Evolutionary conservation across 2,113 vertebrate species (phyloP).

Genomic region (Macrotis lagotis): DNA sequence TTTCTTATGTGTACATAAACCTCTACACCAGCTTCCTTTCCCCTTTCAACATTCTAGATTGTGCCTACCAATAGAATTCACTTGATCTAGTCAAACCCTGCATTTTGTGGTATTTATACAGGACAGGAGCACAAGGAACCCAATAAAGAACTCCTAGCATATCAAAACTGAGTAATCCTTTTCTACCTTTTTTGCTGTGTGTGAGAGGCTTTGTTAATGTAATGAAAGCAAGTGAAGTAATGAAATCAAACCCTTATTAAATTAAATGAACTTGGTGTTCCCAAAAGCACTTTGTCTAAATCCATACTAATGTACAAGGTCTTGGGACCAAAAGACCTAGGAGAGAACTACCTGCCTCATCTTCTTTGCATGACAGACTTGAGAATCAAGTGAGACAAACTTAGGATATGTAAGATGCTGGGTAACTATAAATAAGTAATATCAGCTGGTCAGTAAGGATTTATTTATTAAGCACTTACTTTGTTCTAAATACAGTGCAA

Average conservation of each 20-base stretch:
- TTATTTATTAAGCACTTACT: too few relatives aligned
- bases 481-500: too few relatives aligned
- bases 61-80: background rate
- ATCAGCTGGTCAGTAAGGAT: too few relatives aligned
- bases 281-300: background rate
- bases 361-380: too few relatives aligned
- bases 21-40: background rate
- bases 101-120: background rate
- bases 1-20: background rate
- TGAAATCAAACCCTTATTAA: background rate
- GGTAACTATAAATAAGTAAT: too few relatives aligned
- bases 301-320: background rate
- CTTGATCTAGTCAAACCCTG: background rate
- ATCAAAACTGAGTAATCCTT: background rate
- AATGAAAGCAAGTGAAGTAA: too few relatives aligned
- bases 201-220: background rate
- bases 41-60: background rate
- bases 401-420: too few relatives aligned
- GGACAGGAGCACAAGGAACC: background rate
- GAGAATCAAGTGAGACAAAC: too few relatives aligned
- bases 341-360: too few relatives aligned
- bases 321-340: too few relatives aligned
- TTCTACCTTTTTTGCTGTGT: background rate
- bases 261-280: background rate
- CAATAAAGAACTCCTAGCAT: background rate